These are phyloP conservation scores for Smutsia gigantea DNA, from an alignment of 2,797 vertebrate species.

Conservation along the genomic window DNA sequence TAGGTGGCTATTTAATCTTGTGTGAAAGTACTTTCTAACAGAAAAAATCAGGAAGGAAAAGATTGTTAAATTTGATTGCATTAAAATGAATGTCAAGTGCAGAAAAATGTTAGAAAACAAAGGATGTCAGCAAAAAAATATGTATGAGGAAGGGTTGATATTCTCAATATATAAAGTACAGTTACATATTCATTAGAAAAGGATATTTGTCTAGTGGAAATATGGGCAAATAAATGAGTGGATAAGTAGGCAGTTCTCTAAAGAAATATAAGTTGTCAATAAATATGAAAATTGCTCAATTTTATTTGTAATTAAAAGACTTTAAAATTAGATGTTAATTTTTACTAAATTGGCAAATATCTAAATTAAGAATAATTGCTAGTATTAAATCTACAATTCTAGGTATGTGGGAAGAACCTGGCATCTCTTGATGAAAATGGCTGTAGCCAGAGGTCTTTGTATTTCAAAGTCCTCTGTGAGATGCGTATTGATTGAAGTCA, in stretches of 20 bases:
- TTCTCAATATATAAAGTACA: background rate
- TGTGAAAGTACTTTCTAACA: background rate
- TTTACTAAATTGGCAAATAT: constrained; percentile 24
- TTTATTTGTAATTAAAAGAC: constrained; percentile 37
- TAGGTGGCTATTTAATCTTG: background rate
- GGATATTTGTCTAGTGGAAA: background rate
- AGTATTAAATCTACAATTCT: background rate
- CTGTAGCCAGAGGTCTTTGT: background rate
- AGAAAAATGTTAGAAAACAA: constrained; percentile 25
- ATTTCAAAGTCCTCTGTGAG: background rate
- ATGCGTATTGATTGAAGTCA: background rate
- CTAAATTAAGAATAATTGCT: constrained; percentile 11
- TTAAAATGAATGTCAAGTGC: background rate
- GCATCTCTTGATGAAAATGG: background rate
- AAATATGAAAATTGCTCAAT: background rate
- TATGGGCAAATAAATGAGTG: background rate
- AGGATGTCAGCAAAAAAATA: background rate
- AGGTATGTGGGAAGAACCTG: background rate
- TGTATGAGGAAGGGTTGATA: background rate
- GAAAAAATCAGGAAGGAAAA: background rate
- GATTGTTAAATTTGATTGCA: background rate
- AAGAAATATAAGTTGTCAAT: constrained; percentile 10
- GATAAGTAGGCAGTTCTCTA: background rate
- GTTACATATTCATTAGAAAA: constrained; percentile 14
- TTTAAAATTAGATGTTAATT: constrained; percentile 21